phyloP scores from a whole-genome alignment of 2,113 vertebrate genomes.

The Pelmatolapia mariae region DNA sequence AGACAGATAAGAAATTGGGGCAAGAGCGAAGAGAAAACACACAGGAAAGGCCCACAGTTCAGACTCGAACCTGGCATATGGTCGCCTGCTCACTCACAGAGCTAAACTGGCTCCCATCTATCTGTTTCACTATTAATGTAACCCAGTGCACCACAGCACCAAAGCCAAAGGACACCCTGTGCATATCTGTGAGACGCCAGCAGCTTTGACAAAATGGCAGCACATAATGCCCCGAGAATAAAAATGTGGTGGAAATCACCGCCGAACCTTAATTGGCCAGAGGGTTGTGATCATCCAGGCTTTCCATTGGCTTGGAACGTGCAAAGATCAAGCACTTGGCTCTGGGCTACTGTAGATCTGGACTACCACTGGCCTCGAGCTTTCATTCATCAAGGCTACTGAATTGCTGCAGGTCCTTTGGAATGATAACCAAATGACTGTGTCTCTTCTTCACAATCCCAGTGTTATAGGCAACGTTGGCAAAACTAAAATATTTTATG shows the following conservation, averaged over 20 bases:
- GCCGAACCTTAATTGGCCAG: not conserved
- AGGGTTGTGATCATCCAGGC: not conserved
- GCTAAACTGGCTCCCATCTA: not conserved
- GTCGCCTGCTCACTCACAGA: not conserved
- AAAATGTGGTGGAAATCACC: not conserved
- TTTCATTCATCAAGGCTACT: conserved; percentile 14
- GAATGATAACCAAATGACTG: not conserved
- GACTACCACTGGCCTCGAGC: conserved; percentile 1
- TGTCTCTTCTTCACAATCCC: not conserved
- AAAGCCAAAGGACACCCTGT: not conserved
- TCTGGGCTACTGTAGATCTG: not conserved
- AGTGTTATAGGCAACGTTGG: not conserved
- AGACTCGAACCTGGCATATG: not conserved
- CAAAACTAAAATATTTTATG: conserved; percentile 18
- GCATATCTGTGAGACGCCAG: not conserved
- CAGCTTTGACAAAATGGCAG: not conserved
- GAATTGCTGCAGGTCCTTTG: conserved; percentile 14
- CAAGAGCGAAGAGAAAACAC: not conserved
- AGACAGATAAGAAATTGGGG: not conserved
- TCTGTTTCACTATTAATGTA: not conserved
- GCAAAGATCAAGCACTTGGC: not conserved
- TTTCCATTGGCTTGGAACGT: not conserved
- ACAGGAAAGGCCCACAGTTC: not conserved
- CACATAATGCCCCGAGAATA: not conserved
- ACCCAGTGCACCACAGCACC: not conserved